Conservation (phyloP, 2,113 vertebrate genomes). For the Myodes glareolus region DNA sequence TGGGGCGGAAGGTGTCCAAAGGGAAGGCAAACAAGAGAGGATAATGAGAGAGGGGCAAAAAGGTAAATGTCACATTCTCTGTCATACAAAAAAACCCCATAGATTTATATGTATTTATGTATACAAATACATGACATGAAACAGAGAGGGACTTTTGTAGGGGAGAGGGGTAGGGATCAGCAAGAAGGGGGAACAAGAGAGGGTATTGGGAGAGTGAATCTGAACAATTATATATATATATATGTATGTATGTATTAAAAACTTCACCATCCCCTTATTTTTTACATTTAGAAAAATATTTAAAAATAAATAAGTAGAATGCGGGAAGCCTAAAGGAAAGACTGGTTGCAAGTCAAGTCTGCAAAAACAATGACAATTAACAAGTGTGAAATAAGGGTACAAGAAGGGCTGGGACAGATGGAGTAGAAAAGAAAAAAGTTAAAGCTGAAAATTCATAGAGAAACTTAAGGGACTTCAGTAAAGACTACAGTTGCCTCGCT, state of each 20-base stretch:
- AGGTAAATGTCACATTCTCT: neutral
- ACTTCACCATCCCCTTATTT: neutral
- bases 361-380: neutral
- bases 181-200: neutral
- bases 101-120: neutral
- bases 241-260: neutral
- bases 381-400: neutral
- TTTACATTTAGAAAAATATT: neutral
- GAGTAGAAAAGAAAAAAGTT: too few relatives aligned
- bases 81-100: neutral
- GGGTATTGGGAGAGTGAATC: neutral
- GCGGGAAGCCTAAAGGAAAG: neutral
- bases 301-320: neutral
- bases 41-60: neutral
- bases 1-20: neutral
- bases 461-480: neutral
- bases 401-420: neutral
- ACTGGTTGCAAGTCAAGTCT: neutral
- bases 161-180: neutral
- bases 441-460: neutral
- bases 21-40: too few relatives aligned
- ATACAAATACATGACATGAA: neutral
- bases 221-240: neutral
- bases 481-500: neutral
- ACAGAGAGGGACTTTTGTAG: neutral